phyloP scores from a whole-genome alignment of 2,888 invertebrate species.

The Catocala fraxini region DNA sequence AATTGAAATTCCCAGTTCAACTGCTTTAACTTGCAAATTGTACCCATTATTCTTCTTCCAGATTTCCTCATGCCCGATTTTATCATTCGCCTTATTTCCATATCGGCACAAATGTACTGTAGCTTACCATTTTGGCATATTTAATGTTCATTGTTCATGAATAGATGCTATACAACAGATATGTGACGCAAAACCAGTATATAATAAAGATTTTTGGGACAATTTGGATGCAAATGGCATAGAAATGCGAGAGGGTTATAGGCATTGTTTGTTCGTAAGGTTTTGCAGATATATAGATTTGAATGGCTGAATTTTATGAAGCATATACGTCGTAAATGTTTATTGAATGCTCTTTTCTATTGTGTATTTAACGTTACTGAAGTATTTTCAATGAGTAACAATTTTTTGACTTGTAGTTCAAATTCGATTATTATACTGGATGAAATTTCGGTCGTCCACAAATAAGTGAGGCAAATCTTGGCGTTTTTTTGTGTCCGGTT shows the following conservation, averaged over 20 bases:
- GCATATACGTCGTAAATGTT: constrained; percentile 15
- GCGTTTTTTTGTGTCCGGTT: too few species aligned
- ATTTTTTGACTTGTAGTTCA: too few species aligned
- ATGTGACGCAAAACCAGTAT: constrained; percentile 14
- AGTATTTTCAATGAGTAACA: background rate
- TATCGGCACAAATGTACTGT: constrained; percentile 17
- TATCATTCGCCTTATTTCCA: constrained; percentile 19
- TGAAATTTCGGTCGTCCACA: too few species aligned
- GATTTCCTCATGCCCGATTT: background rate
- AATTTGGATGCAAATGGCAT: constrained; percentile 37
- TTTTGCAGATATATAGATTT: constrained; percentile 14
- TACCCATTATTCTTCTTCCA: constrained; percentile 1
- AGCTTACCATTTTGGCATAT: constrained; percentile 2
- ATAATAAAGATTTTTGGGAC: constrained; percentile 28
- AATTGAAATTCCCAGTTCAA: constrained; percentile 1
- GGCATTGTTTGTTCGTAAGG: constrained; percentile 12
- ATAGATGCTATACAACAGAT: constrained; percentile 30
- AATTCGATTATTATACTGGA: too few species aligned
- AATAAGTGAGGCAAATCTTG: too few species aligned
- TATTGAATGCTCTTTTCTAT: constrained; percentile 6
- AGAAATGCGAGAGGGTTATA: constrained; percentile 11
- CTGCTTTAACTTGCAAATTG: constrained; percentile 9
- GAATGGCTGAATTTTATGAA: constrained; percentile 12
- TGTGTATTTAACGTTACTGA: too few species aligned
- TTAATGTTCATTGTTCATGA: constrained; percentile 17